These are phyloP conservation scores for Ictidomys tridecemlineatus DNA, from an alignment of 2,113 vertebrate genomes.

Conservation along the genomic window DNA sequence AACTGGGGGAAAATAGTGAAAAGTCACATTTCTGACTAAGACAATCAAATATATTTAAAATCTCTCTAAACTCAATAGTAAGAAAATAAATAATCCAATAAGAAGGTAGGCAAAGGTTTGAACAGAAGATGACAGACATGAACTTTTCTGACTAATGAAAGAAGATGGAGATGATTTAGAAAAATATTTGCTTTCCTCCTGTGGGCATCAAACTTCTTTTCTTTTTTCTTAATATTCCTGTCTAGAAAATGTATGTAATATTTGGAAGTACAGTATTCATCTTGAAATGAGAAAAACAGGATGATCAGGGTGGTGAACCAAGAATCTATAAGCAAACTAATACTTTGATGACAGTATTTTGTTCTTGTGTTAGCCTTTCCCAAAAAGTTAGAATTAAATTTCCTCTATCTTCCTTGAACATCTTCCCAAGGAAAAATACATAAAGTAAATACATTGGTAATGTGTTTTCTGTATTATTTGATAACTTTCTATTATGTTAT, in stretches of 20 bases:
- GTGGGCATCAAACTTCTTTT: not conserved
- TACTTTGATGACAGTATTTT: not conserved
- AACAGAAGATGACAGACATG: not conserved
- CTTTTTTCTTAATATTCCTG: not conserved
- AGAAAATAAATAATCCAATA: not conserved
- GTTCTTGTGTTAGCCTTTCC: not conserved
- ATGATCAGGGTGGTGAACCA: not conserved
- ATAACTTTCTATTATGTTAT: not conserved
- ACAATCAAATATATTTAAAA: not conserved
- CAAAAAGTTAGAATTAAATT: constrained; percentile 1
- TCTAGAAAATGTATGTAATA: not conserved
- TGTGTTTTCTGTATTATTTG: not conserved
- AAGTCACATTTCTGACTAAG: not conserved
- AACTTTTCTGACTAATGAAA: not conserved
- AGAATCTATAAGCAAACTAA: not conserved
- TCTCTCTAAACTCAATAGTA: not conserved
- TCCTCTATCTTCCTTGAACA: not conserved
- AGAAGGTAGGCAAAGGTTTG: not conserved
- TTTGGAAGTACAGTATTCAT: not conserved
- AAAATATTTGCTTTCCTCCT: not conserved
- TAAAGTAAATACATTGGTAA: constrained; percentile 1
- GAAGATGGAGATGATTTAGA: not conserved
- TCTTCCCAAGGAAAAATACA: not conserved
- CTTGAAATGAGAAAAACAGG: constrained; percentile 29
- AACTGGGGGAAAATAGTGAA: not conserved